A percentile compares a stretch with the other conserved stretches of the same genome.
phyloP scores from a whole-genome alignment of 2,113 vertebrate genomes.

The Serilophus lunatus region DNA sequence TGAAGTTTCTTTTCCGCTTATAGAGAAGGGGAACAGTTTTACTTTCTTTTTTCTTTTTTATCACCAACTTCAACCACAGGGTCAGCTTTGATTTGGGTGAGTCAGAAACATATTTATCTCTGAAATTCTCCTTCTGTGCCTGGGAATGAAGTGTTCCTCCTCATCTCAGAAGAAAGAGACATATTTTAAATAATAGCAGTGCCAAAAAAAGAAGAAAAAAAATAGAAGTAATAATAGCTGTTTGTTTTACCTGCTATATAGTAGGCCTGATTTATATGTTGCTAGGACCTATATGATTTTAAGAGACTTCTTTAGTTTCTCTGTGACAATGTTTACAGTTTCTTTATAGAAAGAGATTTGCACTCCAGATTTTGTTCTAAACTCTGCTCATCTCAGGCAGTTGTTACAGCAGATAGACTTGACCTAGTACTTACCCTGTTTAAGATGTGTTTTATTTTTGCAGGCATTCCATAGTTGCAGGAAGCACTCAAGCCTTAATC shows the following conservation, averaged over 20 bases:
- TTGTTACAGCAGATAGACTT: background rate
- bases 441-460: constrained; percentile 35
- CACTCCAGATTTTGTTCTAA: background rate
- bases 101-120: constrained; percentile 48
- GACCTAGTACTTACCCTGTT: constrained; percentile 25
- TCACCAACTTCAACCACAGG: constrained; percentile 13
- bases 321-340: background rate
- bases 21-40: background rate
- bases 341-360: constrained; percentile 3
- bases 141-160: constrained; percentile 23
- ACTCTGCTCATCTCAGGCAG: background rate
- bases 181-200: background rate
- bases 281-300: background rate
- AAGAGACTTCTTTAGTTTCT: constrained; percentile 20
- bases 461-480: constrained; percentile 18
- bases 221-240: background rate
- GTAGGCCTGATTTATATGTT: background rate
- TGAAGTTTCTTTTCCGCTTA: constrained; percentile 41
- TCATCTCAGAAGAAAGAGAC: constrained; percentile 4
- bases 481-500: constrained; percentile 32
- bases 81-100: constrained; percentile 55
- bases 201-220: background rate
- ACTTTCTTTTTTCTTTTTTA: background rate
- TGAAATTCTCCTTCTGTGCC: constrained; percentile 19
- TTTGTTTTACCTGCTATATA: background rate